phyloP scores from a whole-genome alignment of 2,888 invertebrate genomes.

The Laothoe populi region DNA sequence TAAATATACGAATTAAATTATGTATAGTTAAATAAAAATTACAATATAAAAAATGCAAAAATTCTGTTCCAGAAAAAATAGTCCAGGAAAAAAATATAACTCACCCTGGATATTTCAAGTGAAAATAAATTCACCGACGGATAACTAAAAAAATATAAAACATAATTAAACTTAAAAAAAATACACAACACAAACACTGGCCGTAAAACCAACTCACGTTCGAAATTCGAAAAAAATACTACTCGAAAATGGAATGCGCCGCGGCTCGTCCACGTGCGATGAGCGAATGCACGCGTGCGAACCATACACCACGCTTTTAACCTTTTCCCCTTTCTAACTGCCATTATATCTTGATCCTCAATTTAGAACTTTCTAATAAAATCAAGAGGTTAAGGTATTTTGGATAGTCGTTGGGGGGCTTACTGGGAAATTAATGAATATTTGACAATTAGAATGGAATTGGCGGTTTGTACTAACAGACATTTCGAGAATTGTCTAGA shows the following conservation, averaged over 20 bases:
- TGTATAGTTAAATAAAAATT: too few species aligned
- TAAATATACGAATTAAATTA: too few species aligned
- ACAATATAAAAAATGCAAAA: too few species aligned
- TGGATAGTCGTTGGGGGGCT: slow-evolving; percentile 23
- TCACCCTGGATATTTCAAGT: slow-evolving; percentile 45
- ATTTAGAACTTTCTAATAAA: slow-evolving; percentile 27
- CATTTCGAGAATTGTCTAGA: slow-evolving; percentile 1
- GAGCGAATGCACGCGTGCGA: slow-evolving; percentile 65
- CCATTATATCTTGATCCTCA: slow-evolving; percentile 51
- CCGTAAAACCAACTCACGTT: slow-evolving; percentile 47
- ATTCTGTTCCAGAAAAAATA: too few species aligned
- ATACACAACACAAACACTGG: slow-evolving; percentile 48
- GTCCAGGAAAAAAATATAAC: slow-evolving; percentile 38
- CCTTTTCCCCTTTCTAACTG: slow-evolving; percentile 52
- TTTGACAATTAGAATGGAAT: slow-evolving; percentile 60
- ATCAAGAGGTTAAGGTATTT: slow-evolving; percentile 28
- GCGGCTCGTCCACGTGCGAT: slow-evolving; percentile 37
- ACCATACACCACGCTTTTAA: slow-evolving; percentile 67
- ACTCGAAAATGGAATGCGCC: slow-evolving; percentile 42
- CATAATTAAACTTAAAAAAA: slow-evolving; percentile 36
- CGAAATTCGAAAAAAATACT: slow-evolving; percentile 40
- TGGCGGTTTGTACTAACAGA: background rate
- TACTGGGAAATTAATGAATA: slow-evolving; percentile 65
- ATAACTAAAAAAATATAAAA: slow-evolving; percentile 43
- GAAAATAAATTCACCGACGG: slow-evolving; percentile 40